Conservation (phyloP, 2,888 invertebrate species). For the Drosophila anomalata region DNA sequence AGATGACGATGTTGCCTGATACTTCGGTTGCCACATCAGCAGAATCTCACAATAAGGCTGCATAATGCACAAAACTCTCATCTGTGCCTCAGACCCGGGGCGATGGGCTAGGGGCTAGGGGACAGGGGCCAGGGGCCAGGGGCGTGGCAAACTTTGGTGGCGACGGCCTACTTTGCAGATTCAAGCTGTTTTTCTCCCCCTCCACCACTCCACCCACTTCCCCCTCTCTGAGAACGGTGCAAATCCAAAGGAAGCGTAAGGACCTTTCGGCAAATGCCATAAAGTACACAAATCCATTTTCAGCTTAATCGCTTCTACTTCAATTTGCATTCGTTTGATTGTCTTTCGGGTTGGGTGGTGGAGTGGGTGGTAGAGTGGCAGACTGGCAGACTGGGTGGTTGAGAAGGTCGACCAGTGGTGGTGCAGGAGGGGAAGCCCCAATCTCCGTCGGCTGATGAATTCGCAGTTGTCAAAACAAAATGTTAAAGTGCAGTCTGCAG, state of each 20-base stretch:
- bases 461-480: conserved; percentile 66
- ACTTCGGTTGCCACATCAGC: conserved; percentile 46
- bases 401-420: too few relatives aligned
- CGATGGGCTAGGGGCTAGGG: too few relatives aligned
- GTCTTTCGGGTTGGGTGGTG: conserved; percentile 38
- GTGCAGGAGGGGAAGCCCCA: not conserved
- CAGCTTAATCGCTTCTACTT: conserved; percentile 63
- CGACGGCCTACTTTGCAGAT: conserved; percentile 57
- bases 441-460: conserved; percentile 31
- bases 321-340: conserved; percentile 67
- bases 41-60: conserved; percentile 54
- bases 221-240: not conserved
- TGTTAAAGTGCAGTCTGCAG: conserved; percentile 59
- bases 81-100: not conserved
- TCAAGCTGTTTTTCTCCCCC: conserved; percentile 51
- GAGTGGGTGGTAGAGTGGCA: not conserved
- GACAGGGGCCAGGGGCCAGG: not conserved
- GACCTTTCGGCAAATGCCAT: conserved; percentile 55
- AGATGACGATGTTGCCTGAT: conserved; percentile 20
- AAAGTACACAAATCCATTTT: conserved; percentile 65
- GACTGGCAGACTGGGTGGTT: too few relatives aligned
- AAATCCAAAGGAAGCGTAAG: conserved; percentile 27
- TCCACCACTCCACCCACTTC: not conserved
- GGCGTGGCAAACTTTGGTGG: conserved; percentile 54
- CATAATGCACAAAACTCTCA: conserved; percentile 49